Base-by-base conservation (phyloP, 2,113 vertebrate genomes). In the Bos javanicus region DNA sequence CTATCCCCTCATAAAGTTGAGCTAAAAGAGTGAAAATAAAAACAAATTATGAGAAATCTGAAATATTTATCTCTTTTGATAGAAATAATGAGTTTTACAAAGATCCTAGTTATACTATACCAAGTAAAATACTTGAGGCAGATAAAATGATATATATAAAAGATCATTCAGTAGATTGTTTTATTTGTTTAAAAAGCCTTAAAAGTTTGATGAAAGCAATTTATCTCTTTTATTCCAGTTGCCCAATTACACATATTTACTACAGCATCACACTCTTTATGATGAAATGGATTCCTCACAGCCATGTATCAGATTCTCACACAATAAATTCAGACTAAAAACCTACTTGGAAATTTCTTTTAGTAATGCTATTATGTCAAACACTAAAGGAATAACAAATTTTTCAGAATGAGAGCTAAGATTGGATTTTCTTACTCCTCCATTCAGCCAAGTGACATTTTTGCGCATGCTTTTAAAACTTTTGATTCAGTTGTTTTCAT, bases 401-500 rank as follows among this genome's bases (percentile, higher is more conserved):
- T 16, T 91, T 91, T 80, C 88, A 23, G 33, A 92, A 93, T 26
- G 48, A 48, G 57, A 57, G 59, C 56, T 67, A 23, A 23, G 74
- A 5, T 14, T 3, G 8, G 14, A 28, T 59, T 14, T 36, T 80
- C 62, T 52, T 36, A n/a, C 19, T n/a, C 3, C 13, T 94, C 12
- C 0, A 3, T 48, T 46, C 76, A n/a, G 91, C 26, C 12, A 56
- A 83, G 60, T 56, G 9, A 9, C 54, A 21, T 28, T 71, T 74
- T 87, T 89, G 33, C 8, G 2, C 21, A 89, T 57, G 54, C 86
- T 80, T 90, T 91, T 94, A 90, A 91, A 90, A 52, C 36, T 87
- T 92, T 94, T 56, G 43, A 92, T 78, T 94, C 54, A 5, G 7
- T 81, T 76, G 84, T 97, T 93, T 97, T 88, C 67, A 93, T 97